Conservation (phyloP, 2,888 invertebrate species). For the Pristionchus exspectatus region DNA sequence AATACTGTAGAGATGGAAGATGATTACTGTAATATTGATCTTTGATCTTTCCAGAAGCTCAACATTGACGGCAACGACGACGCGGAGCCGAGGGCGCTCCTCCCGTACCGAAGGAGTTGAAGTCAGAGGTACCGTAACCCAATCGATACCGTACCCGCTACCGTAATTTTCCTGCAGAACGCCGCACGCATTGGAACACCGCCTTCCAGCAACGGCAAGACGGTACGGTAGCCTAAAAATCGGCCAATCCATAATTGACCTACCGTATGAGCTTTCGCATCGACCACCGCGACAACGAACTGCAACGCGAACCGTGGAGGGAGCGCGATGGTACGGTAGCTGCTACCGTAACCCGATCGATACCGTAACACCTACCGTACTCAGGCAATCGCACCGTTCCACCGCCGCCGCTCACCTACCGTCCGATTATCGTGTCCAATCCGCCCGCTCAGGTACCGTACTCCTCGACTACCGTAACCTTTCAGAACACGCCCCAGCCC, state of each 20-base stretch:
- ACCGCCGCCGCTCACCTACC: conserved; percentile 41
- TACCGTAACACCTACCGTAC: too few relatives aligned
- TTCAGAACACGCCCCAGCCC: background rate
- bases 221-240: background rate
- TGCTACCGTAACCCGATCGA: too few relatives aligned
- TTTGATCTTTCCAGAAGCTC: conserved; percentile 41
- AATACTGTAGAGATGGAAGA: too few relatives aligned
- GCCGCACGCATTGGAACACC: background rate
- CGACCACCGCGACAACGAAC: conserved; percentile 13
- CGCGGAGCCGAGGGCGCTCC: background rate
- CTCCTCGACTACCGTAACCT: background rate
- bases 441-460: conserved; percentile 18
- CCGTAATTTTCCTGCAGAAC: too few relatives aligned
- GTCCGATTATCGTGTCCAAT: conserved; percentile 11
- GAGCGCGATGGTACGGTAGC: conserved; percentile 34
- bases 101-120: background rate
- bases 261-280: conserved; percentile 9
- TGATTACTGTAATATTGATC: conserved; percentile 10
- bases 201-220: background rate
- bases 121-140: conserved; percentile 10
- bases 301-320: background rate
- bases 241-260: background rate
- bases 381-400: conserved; percentile 26
- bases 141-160: too few relatives aligned
- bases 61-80: conserved; percentile 48